Evolutionary conservation across 2,888 invertebrate species (phyloP).

Genomic region (Teleogryllus oceanicus): DNA sequence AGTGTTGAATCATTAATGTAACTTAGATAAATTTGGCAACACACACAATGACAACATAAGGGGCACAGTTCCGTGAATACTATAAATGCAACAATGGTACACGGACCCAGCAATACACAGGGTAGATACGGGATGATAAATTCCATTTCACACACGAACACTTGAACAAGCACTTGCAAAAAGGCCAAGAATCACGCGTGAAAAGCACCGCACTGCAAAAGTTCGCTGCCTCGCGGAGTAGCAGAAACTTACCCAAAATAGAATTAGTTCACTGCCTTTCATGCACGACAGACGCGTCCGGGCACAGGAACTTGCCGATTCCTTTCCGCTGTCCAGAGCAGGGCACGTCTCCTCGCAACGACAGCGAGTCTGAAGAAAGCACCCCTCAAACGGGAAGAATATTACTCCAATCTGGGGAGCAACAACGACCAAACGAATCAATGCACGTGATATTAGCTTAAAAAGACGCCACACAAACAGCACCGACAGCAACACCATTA

Average conservation of each 20-base stretch:
- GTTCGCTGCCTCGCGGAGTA: too few relatives aligned
- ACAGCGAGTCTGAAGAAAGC: not conserved
- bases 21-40: too few relatives aligned
- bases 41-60: too few relatives aligned
- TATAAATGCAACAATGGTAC: too few relatives aligned
- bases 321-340: not conserved
- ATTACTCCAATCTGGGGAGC: not conserved
- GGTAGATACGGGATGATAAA: too few relatives aligned
- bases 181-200: too few relatives aligned
- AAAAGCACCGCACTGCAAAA: too few relatives aligned
- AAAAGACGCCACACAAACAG: not conserved
- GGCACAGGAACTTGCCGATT: not conserved
- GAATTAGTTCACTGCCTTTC: not conserved
- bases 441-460: not conserved
- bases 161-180: too few relatives aligned
- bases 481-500: not conserved
- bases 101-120: too few relatives aligned
- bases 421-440: constrained; percentile 4
- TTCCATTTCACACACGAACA: too few relatives aligned
- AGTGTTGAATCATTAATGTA: too few relatives aligned
- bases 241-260: constrained; percentile 3
- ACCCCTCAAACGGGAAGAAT: not conserved
- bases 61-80: too few relatives aligned
- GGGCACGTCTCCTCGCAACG: not conserved
- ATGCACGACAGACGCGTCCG: not conserved